A percentile compares a stretch with the other conserved stretches of the same genome.
Evolutionary conservation across 2,888 invertebrate species (phyloP).

Genomic region (Ennomos erosarius): DNA sequence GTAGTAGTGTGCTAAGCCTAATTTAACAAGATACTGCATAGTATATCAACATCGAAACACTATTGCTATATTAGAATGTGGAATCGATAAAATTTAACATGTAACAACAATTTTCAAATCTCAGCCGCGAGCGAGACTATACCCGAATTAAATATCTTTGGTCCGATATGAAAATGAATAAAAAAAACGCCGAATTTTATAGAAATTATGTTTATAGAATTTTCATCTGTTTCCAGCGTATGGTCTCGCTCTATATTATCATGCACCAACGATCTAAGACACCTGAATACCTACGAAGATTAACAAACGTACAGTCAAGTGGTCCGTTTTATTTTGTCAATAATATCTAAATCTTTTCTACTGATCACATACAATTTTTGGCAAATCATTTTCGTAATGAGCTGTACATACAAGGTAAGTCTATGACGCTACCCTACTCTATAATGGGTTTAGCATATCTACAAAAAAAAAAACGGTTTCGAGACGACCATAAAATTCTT

Average conservation of each 20-base stretch:
- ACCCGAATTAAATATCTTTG: constrained; percentile 60
- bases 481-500: constrained; percentile 9
- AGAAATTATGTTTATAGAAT: constrained; percentile 27
- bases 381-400: constrained; percentile 70
- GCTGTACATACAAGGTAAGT: constrained; percentile 52
- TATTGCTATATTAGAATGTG: constrained; percentile 63
- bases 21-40: constrained; percentile 43
- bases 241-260: constrained; percentile 59
- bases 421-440: constrained; percentile 29
- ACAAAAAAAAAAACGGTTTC: constrained; percentile 11
- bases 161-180: constrained; percentile 57
- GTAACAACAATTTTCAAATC: constrained; percentile 70
- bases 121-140: constrained; percentile 52
- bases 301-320: constrained; percentile 75
- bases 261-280: constrained; percentile 82
- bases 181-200: constrained; percentile 35
- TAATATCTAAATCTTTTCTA: constrained; percentile 60
- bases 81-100: constrained; percentile 76
- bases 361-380: constrained; percentile 80
- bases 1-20: constrained; percentile 27
- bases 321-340: constrained; percentile 74
- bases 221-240: constrained; percentile 41
- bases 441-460: constrained; percentile 14
- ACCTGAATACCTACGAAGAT: constrained; percentile 76
- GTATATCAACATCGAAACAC: constrained; percentile 47